phyloP scores from a whole-genome alignment of 2,888 invertebrate species.

The Exocentrus adspersus region DNA sequence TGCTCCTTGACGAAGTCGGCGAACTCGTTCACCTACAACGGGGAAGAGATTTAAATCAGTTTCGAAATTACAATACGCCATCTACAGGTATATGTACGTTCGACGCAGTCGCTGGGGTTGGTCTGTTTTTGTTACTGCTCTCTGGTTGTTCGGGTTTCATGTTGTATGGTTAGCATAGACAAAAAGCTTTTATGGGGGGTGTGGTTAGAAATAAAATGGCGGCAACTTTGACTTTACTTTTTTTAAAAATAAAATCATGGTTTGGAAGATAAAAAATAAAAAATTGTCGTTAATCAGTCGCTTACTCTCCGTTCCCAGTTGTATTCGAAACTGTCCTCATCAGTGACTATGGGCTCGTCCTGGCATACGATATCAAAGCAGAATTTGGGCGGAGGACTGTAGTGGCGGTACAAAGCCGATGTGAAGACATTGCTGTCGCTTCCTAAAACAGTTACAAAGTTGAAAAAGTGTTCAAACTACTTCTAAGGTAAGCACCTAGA shows the following conservation, averaged over 20 bases:
- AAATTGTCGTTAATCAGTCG: conserved; percentile 2
- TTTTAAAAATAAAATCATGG: no score
- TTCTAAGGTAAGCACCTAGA: conserved; percentile 4
- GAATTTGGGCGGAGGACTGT: conserved; percentile 68
- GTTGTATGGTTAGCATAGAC: no score
- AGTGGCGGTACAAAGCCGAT: conserved; percentile 58
- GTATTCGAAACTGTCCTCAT: conserved; percentile 66
- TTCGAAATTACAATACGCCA: no score
- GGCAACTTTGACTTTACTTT: no score
- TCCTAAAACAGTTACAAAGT: conserved; percentile 11
- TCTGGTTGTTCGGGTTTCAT: no score
- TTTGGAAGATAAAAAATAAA: no score
- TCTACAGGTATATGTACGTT: no score
- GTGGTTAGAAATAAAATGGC: no score
- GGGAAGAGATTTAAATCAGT: conserved; percentile 61
- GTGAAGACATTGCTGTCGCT: conserved; percentile 56
- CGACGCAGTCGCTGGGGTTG: no score
- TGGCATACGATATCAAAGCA: conserved; percentile 67
- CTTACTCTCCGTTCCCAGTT: conserved; percentile 62
- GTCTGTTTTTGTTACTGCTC: no score
- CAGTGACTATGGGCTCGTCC: conserved; percentile 68
- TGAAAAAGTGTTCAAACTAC: no score
- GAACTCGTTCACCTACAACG: conserved; percentile 11
- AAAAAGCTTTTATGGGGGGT: no score
- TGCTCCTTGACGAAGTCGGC: background rate